These are phyloP conservation scores for Mesoligia furuncula DNA, from an alignment of 2,888 invertebrate genomes.

Conservation along the genomic window DNA sequence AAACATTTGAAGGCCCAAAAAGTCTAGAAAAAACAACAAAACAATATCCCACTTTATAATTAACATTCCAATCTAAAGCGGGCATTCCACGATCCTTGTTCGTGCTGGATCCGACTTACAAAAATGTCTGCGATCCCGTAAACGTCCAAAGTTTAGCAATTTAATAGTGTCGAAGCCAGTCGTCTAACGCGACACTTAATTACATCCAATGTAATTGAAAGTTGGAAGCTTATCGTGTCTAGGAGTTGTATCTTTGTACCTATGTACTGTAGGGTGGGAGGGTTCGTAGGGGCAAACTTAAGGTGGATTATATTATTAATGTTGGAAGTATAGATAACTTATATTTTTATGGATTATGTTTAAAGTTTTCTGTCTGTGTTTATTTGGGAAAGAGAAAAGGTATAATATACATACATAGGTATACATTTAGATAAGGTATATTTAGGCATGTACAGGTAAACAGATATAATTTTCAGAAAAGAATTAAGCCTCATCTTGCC, in stretches of 20 bases:
- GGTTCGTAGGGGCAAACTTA: constrained; percentile 43
- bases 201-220: constrained; percentile 85
- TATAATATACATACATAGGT: not conserved
- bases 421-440: not conserved
- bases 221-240: constrained; percentile 79
- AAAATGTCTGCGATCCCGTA: constrained; percentile 82
- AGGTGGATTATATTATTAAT: constrained; percentile 54
- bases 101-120: constrained; percentile 70
- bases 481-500: too few species aligned
- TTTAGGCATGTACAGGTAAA: not conserved
- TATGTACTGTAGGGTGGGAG: constrained; percentile 40
- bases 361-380: constrained; percentile 59
- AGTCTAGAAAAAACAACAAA: constrained; percentile 47
- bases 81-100: constrained; percentile 63
- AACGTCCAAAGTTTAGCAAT: constrained; percentile 83
- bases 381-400: constrained; percentile 21
- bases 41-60: constrained; percentile 64
- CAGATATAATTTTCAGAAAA: too few species aligned
- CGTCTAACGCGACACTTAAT: constrained; percentile 83
- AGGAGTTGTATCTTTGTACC: constrained; percentile 64
- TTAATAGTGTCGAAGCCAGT: constrained; percentile 83
- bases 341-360: constrained; percentile 52
- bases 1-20: constrained; percentile 10
- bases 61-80: constrained; percentile 70
- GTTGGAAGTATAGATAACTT: constrained; percentile 59